A percentile compares a stretch with the other conserved stretches of the same genome.
phyloP scores from a whole-genome alignment of 1,140 invertebrate species.

The Drosophila ananassae region DNA sequence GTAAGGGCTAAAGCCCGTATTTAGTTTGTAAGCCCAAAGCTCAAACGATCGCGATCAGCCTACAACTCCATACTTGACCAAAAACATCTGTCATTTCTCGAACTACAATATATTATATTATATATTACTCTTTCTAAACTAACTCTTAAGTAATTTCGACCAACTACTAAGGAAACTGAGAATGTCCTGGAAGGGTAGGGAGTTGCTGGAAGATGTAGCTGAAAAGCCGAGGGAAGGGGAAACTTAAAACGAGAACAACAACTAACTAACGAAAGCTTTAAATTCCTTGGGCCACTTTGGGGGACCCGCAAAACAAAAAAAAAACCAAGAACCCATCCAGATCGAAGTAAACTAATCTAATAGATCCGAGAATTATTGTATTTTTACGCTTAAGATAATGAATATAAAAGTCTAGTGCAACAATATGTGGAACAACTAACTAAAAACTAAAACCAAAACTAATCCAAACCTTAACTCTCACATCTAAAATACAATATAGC shows the following conservation, averaged over 20 bases:
- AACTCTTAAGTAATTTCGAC: slow-evolving; percentile 38
- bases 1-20: slow-evolving; percentile 1
- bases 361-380: slow-evolving; percentile 20
- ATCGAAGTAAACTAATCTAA: slow-evolving; percentile 50
- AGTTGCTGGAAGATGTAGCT: slow-evolving; percentile 6
- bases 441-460: slow-evolving; percentile 8
- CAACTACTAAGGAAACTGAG: slow-evolving; percentile 15
- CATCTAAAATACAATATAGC: slow-evolving; percentile 4
- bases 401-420: slow-evolving; percentile 50
- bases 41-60: slow-evolving; percentile 23
- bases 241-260: slow-evolving; percentile 28
- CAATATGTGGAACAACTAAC: slow-evolving; percentile 61
- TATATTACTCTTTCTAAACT: slow-evolving; percentile 7
- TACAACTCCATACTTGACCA: slow-evolving; percentile 22
- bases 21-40: slow-evolving; percentile 46
- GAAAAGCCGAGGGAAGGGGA: not conserved
- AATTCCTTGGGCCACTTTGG: slow-evolving; percentile 40
- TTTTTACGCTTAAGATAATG: slow-evolving; percentile 54
- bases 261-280: slow-evolving; percentile 76
- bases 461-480: slow-evolving; percentile 13
- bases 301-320: slow-evolving; percentile 20
- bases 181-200: slow-evolving; percentile 2
- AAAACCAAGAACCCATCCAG: slow-evolving; percentile 59
- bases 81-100: not conserved
- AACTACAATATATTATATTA: not conserved